Conservation (phyloP, 2,797 vertebrate species). For the Acipenser ruthenus region DNA sequence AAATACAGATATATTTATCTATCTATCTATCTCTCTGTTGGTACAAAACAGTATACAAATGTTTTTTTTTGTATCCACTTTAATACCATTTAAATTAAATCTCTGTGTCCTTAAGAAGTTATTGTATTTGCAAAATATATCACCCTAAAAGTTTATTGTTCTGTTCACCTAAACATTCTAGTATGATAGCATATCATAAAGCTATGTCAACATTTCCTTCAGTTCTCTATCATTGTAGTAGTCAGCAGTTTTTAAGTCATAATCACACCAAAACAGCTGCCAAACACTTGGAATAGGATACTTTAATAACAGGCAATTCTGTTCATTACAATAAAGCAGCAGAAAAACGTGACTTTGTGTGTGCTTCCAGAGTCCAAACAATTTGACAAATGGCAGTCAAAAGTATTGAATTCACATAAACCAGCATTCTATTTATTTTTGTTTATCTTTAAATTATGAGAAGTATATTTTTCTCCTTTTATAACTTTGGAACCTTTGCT, state of each 20-base stretch:
- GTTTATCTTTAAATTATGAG: too few species aligned
- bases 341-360: background rate
- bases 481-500: too few species aligned
- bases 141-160: background rate
- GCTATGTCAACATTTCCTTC: background rate
- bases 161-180: background rate
- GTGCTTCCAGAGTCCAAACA: slow-evolving; percentile 17
- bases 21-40: too few species aligned
- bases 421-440: background rate
- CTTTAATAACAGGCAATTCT: slow-evolving; percentile 12
- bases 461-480: too few species aligned
- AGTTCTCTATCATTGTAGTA: background rate
- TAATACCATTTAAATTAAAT: too few species aligned
- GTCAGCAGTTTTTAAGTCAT: slow-evolving; percentile 12
- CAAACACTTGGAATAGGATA: slow-evolving; percentile 8
- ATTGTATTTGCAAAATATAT: too few species aligned
- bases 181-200: background rate
- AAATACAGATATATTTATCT: too few species aligned
- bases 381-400: slow-evolving; percentile 17
- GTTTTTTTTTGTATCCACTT: too few species aligned
- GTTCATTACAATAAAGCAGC: slow-evolving; percentile 13
- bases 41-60: too few species aligned
- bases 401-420: background rate
- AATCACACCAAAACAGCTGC: slow-evolving; percentile 1
- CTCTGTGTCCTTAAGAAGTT: too few species aligned